A percentile compares a stretch with the other conserved stretches of the same genome.
These are phyloP conservation scores for Castor canadensis DNA, from an alignment of 2,113 vertebrate species.

Conservation along the genomic window DNA sequence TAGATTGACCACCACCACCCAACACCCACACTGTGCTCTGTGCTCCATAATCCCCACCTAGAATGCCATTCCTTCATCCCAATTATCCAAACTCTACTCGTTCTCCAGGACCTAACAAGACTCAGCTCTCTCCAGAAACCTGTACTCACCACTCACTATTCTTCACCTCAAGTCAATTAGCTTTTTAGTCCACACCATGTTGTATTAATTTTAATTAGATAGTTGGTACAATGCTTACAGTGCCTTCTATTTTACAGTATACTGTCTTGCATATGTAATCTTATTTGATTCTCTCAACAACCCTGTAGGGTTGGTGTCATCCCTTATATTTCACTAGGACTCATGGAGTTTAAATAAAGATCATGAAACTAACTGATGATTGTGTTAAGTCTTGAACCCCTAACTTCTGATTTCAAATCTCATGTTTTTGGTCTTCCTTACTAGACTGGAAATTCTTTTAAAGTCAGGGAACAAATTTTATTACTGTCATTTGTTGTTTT, in stretches of 20 bases:
- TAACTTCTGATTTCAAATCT: background rate
- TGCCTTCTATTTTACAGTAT: background rate
- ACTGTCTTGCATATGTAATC: background rate
- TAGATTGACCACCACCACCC: background rate
- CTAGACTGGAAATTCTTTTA: slow-evolving; percentile 16
- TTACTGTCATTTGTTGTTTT: background rate
- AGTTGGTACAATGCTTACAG: background rate
- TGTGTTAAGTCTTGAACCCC: background rate
- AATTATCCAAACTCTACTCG: background rate
- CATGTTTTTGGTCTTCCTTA: background rate
- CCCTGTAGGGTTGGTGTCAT: background rate
- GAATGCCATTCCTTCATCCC: background rate
- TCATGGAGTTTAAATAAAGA: background rate
- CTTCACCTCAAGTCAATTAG: background rate
- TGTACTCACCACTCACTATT: background rate
- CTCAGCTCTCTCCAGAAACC: background rate
- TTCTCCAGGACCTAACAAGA: background rate
- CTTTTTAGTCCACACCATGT: background rate
- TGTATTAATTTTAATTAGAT: background rate
- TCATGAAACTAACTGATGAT: background rate
- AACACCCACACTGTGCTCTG: background rate
- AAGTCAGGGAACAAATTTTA: background rate
- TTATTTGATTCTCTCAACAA: background rate
- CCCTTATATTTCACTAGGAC: background rate
- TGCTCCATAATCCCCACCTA: background rate